Base-by-base conservation (phyloP, 2,797 vertebrate species). In the Picus viridis region DNA sequence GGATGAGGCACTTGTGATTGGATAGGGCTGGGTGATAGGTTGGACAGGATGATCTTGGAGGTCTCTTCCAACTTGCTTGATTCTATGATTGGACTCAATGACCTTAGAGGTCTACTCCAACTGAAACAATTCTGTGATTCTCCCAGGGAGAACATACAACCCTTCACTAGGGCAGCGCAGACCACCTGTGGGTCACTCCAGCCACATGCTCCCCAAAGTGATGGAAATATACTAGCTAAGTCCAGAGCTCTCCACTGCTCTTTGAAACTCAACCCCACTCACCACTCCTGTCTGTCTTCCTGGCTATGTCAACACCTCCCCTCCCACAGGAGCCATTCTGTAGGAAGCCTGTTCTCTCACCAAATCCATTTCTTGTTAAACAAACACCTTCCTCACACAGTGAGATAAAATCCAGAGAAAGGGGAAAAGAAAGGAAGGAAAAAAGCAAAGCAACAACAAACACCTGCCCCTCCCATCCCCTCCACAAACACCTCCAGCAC, bases 181-280 rank as follows among this genome's bases (percentile, higher is more conserved):
- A 15, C 14, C 47, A 29, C 34, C 19, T 6, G 0, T 12, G 1
- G 24, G 29, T 22, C 45, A 2, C 57, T n/a, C 10, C 71, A 4
- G 41, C 51, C 24, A 29, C 9, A 4, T 0, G 0, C 13, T 51
- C 29, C 73, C 49, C 2, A 0, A 12, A n/a, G 63, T 2, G 0
- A 3, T 6, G 29, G 39, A 22, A 12, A 3, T 0, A 1, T 1
- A 51, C 1, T 0, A 41, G 5, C 16, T 26, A 22, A 1, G 13
- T 12, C 29, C 41, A 16, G 15, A 17, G 8, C 51, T 29, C 63
- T 9, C 54, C 51, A 8, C 43, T 4, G 3, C 58, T 5, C 0
- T 2, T 59, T 13, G 41, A 49, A 16, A 1, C 2, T 18, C 56
- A n/a, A 3, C 8, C 53, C 57, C 12, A 7, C 26, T 34, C 62